These are phyloP conservation scores for Chrysodeixis includens DNA, from an alignment of 2,888 invertebrate species.

Conservation along the genomic window DNA sequence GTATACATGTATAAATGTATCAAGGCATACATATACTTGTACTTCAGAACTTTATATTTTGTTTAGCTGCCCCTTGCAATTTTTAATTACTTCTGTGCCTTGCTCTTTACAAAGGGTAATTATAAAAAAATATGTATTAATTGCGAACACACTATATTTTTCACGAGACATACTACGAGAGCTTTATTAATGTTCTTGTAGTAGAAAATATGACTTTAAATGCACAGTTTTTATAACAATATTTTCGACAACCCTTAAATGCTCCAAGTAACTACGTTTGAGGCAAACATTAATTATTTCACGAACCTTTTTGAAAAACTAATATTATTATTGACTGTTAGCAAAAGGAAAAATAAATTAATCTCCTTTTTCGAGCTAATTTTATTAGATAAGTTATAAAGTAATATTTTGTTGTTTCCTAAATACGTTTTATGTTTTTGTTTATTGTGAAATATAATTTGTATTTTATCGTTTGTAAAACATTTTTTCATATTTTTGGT, in stretches of 20 bases:
- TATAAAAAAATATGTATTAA: no score
- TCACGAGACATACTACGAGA: no score
- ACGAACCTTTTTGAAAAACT: background rate
- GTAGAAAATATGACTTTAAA: no score
- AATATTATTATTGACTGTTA: background rate
- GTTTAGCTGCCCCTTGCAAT: no score
- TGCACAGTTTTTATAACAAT: background rate
- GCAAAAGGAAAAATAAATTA: background rate
- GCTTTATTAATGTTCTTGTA: no score
- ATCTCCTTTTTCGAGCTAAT: background rate
- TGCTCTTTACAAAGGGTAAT: no score
- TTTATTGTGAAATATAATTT: background rate
- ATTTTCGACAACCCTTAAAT: background rate
- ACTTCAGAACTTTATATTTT: no score
- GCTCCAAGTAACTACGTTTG: background rate
- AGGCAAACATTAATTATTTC: conserved; percentile 4
- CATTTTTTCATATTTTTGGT: background rate
- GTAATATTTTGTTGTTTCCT: background rate
- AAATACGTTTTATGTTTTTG: background rate
- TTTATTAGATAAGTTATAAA: background rate
- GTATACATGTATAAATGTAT: no score
- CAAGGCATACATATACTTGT: no score
- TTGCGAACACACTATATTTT: no score
- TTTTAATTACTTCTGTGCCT: no score
- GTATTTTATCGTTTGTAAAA: background rate